These are phyloP conservation scores for Rosalia funebris DNA, from an alignment of 2,888 invertebrate genomes.

Conservation along the genomic window DNA sequence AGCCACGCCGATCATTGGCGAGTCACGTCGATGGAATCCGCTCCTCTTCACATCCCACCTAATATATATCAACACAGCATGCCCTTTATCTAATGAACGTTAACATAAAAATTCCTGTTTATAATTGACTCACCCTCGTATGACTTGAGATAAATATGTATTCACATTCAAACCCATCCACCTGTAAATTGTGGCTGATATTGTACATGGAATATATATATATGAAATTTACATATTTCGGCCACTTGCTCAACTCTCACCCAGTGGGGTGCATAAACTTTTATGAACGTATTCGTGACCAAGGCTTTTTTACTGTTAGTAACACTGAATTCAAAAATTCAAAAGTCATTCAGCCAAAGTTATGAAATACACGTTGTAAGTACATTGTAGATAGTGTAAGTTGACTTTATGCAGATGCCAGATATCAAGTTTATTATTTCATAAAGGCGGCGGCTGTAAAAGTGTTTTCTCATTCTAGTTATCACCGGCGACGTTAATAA, in stretches of 20 bases:
- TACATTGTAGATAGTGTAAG: slow-evolving; percentile 26
- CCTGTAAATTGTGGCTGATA: too few relatives aligned
- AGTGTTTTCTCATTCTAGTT: slow-evolving; percentile 32
- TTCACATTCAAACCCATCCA: too few relatives aligned
- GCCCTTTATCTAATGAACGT: too few relatives aligned
- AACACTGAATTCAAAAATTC: too few relatives aligned
- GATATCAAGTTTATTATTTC: slow-evolving; percentile 41
- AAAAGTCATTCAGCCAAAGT: background rate
- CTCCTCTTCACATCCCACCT: too few relatives aligned
- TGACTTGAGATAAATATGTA: too few relatives aligned
- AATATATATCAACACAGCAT: too few relatives aligned
- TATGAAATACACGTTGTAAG: slow-evolving; percentile 20
- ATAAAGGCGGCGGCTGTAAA: slow-evolving; percentile 38
- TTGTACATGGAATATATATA: too few relatives aligned
- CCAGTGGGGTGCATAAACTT: background rate
- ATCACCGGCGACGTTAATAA: slow-evolving; percentile 22
- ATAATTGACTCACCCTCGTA: too few relatives aligned
- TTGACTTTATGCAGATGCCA: slow-evolving; percentile 35
- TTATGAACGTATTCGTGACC: background rate
- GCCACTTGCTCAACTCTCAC: background rate
- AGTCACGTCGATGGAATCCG: too few relatives aligned
- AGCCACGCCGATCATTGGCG: too few relatives aligned
- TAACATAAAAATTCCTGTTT: too few relatives aligned
- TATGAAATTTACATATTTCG: background rate
- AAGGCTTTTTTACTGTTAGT: background rate